Base-by-base conservation (phyloP, 2,888 invertebrate species). In the Mythimna vitellina region DNA sequence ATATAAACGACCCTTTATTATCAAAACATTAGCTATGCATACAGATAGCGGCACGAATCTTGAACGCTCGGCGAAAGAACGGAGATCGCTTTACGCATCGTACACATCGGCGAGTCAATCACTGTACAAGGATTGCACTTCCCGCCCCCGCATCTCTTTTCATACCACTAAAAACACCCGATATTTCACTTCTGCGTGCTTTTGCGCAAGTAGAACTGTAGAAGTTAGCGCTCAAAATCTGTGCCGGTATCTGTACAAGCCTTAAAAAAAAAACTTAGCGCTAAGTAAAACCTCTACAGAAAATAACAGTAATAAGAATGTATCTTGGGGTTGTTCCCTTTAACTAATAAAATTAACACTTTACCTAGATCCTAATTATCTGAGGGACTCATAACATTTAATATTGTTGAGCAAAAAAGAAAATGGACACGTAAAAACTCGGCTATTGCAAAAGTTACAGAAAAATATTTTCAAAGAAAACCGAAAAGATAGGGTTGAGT, bases 281-380 rank as follows among this genome's bases (percentile, higher is more conserved):
- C 25, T 17, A n/a, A 53, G 22, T 29, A 58, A 6, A 58, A 3
- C 29, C 14, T 49, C 35, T 9, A 38, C 51, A 35, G 51, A 76
- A 70, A 70, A 63, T 63, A 58, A 77, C 53, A 70, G 29, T 77
- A n/a, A 70, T 76, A 53, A 49, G 38, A 53, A 69, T 8, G n/a
- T 32, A 49, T 17, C 22, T 49, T 1, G n/a, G 29, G 29, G 29
- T 29, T 29, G 29, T 29, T 2, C 49, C 69, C 46, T 38, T 66
- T 69, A 38, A 38, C 9, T 54, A 38, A 38, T 38, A 61, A 75
- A 68, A 76, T 76, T 42, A 76, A 54, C 53, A 76, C 68, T 17
- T 29, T 17, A 60, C 20, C 53, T 68, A 68, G 38, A 54, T 68
- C 12, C 29, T 76, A 49, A 74, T 76, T 68, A 74, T 38, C 54